Evolutionary conservation across 2,888 invertebrate species (phyloP), one percentile per base, ranked within the genome.

Genomic region (Acanthococcus lagerstroemiae): DNA sequence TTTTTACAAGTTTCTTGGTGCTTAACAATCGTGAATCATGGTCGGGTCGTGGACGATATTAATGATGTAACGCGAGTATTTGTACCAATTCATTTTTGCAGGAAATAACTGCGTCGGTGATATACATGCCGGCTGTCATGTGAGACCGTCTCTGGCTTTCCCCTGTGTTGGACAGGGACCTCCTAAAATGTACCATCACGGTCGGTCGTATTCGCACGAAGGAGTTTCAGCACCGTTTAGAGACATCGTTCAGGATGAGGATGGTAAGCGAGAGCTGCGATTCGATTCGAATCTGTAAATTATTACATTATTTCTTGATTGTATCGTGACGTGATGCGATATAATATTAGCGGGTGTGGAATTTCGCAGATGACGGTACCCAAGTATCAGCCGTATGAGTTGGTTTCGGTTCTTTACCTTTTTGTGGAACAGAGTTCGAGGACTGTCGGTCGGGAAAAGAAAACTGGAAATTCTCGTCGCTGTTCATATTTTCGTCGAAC

Each of bases 161-260:
- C 66, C 66, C 63, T 60, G 69, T 76, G 83, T 90, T 90, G 88
- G 90, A 65, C 90, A 90, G 75, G 87, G 90, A 83, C 88, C 90
- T 72, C 76, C 78, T 22, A 83, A 90, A 69, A 81, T 87, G 72
- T 88, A 89, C 77, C 83, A 88, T 72, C 81, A 90, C 70, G 88
- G 88, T 72, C 82, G 90, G 72, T 89, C 90, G 57, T 89, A 90
- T 79, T 89, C 88, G 70, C 88, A 90, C 78, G 90, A 90, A 77
- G 90, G 90, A 72, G 88, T 90, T 70, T 86, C 88, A 22, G 67
- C 69, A 63, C 70, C 68, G 68, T 69, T 68, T 61, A 58, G 67
- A 24, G 68, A 69, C n/a, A 50, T 70, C 67, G 69, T 68, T 65
- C 71, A 70, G 61, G 70, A 70, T 57, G 71, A 70, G 48, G 70